phyloP scores from a whole-genome alignment of 2,888 invertebrate genomes.

The Furcula furcula region DNA sequence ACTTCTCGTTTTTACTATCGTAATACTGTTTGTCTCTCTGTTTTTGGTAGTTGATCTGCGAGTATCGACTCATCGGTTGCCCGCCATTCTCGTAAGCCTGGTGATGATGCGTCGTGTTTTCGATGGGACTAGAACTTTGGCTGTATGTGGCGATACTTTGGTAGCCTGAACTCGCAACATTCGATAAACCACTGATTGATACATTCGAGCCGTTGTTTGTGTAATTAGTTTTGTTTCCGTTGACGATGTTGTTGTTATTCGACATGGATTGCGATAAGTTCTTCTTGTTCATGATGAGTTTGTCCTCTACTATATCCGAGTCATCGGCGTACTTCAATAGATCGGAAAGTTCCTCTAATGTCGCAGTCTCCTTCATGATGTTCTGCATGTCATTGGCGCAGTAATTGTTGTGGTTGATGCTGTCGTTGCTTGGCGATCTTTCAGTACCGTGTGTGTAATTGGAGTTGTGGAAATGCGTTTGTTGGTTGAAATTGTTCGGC shows the following conservation, averaged over 20 bases:
- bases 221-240: conserved; percentile 69
- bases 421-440: conserved; percentile 70
- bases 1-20: conserved; percentile 73
- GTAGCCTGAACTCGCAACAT: conserved; percentile 92
- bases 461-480: conserved; percentile 62
- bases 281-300: conserved; percentile 73
- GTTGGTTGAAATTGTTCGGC: conserved; percentile 64
- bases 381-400: conserved; percentile 70
- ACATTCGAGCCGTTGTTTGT: conserved; percentile 88
- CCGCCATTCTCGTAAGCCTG: conserved; percentile 72
- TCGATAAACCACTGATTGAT: conserved; percentile 89
- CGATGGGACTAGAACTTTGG: conserved; percentile 92
- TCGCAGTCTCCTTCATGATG: conserved; percentile 79
- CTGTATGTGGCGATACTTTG: conserved; percentile 94
- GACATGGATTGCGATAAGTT: conserved; percentile 67
- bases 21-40: conserved; percentile 77
- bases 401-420: conserved; percentile 73
- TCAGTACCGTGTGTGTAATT: conserved; percentile 68
- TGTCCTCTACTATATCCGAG: conserved; percentile 82
- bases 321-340: conserved; percentile 88
- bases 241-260: conserved; percentile 68
- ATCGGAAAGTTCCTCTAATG: conserved; percentile 87
- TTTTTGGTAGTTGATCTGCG: conserved; percentile 77
- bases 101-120: conserved; percentile 79
- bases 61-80: conserved; percentile 73